These are phyloP conservation scores for Lamellibrachia satsuma DNA, from an alignment of 2,888 invertebrate species.

Conservation along the genomic window DNA sequence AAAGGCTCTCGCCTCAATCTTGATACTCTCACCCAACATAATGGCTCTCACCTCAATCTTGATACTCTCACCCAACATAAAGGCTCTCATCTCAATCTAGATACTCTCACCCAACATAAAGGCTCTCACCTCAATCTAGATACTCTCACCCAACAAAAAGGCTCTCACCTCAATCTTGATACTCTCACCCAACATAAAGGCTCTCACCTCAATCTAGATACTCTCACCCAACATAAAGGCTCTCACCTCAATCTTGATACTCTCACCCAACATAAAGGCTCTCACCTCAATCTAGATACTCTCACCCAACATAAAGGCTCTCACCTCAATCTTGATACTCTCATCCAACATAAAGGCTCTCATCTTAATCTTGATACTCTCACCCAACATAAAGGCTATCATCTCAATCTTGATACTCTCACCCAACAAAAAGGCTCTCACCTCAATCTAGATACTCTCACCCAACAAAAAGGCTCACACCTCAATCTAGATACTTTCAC, in stretches of 20 bases:
- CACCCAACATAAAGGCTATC: conserved; percentile 40
- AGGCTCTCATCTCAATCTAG: conserved; percentile 66
- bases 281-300: conserved; percentile 69
- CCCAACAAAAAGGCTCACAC: conserved; percentile 50
- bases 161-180: conserved; percentile 68
- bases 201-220: conserved; percentile 68
- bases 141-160: conserved; percentile 56
- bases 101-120: conserved; percentile 63
- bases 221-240: conserved; percentile 55
- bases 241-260: conserved; percentile 68
- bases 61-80: conserved; percentile 63
- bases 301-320: conserved; percentile 49
- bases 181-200: conserved; percentile 55
- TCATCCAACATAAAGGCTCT: conserved; percentile 47
- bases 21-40: conserved; percentile 64
- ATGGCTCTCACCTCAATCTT: conserved; percentile 66
- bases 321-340: conserved; percentile 69
- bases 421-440: conserved; percentile 48
- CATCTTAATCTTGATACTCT: conserved; percentile 70
- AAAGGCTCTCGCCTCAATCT: conserved; percentile 66
- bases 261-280: conserved; percentile 53
- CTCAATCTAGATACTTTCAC: conserved; percentile 69
- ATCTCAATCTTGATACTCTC: conserved; percentile 70
- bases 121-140: conserved; percentile 68
- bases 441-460: conserved; percentile 69